phyloP scores from a whole-genome alignment of 1,140 invertebrate genomes.

The Diplogasteroides magnus region DNA sequence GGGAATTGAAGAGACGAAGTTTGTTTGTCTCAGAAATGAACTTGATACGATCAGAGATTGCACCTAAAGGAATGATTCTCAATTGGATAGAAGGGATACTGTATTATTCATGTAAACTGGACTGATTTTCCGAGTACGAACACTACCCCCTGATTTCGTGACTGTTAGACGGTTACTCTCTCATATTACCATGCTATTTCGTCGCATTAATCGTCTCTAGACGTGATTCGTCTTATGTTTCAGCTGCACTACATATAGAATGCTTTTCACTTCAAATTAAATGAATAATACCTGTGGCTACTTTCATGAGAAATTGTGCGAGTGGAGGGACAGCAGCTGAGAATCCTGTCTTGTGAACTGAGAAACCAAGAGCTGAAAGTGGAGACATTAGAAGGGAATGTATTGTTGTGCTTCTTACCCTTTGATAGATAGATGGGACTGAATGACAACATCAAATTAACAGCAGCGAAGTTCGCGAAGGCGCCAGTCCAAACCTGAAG shows the following conservation, averaged over 20 bases:
- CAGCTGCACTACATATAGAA: too few species aligned
- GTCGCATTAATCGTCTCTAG: too few species aligned
- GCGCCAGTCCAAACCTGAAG: slow-evolving; percentile 50
- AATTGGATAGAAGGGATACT: slow-evolving; percentile 13
- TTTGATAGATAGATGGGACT: slow-evolving; percentile 44
- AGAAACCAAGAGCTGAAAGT: slow-evolving; percentile 41
- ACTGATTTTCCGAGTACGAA: slow-evolving; percentile 8
- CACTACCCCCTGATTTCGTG: too few species aligned
- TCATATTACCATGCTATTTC: background rate
- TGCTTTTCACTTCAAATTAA: slow-evolving; percentile 40
- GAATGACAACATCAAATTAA: slow-evolving; percentile 53
- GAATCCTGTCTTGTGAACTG: slow-evolving; percentile 44
- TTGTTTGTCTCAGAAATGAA: slow-evolving; percentile 52
- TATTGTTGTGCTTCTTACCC: slow-evolving; percentile 5
- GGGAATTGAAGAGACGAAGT: slow-evolving; percentile 47
- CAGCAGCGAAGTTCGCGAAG: slow-evolving; percentile 44
- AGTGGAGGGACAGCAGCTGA: slow-evolving; percentile 52
- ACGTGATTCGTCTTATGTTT: too few species aligned
- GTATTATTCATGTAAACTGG: too few species aligned
- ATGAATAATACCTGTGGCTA: slow-evolving; percentile 38
- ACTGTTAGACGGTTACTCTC: slow-evolving; percentile 12
- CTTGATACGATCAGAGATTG: slow-evolving; percentile 28
- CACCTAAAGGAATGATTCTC: background rate
- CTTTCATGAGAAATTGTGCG: slow-evolving; percentile 45
- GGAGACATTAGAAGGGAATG: background rate